Conservation (phyloP, 2,888 invertebrate species). For the Scaptomyza flava region DNA sequence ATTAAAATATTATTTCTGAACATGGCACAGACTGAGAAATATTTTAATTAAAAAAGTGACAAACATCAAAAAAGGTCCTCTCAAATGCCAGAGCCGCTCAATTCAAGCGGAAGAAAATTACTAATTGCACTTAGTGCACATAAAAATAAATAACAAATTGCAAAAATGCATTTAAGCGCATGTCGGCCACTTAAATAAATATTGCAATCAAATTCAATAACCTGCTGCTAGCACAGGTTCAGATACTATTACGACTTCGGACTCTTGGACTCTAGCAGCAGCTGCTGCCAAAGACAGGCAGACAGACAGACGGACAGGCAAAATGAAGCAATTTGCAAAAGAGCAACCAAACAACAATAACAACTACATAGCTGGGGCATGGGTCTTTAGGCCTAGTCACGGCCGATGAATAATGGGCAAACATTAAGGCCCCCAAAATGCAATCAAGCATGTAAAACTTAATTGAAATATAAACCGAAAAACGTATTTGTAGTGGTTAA, state of each 20-base stretch:
- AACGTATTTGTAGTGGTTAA: conserved; percentile 72
- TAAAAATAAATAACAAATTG: conserved; percentile 63
- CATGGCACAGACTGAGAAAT: background rate
- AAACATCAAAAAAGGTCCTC: background rate
- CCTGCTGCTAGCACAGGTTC: conserved; percentile 49
- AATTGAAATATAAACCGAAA: conserved; percentile 77
- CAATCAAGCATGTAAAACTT: conserved; percentile 78
- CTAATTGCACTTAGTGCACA: conserved; percentile 55
- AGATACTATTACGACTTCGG: background rate
- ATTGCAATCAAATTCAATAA: conserved; percentile 75
- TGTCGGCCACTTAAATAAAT: conserved; percentile 60
- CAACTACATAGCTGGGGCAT: conserved; percentile 20
- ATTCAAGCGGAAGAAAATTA: conserved; percentile 43
- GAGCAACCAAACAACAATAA: conserved; percentile 21
- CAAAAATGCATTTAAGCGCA: conserved; percentile 60
- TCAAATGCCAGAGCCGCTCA: conserved; percentile 23
- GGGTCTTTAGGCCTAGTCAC: conserved; percentile 52
- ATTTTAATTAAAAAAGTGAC: background rate
- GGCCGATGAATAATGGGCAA: conserved; percentile 72
- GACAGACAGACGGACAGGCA: conserved; percentile 6
- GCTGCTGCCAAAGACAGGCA: conserved; percentile 34
- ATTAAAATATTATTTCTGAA: background rate
- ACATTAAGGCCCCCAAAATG: conserved; percentile 70
- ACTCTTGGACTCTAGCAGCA: conserved; percentile 5
- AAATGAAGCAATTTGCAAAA: conserved; percentile 73